These are phyloP conservation scores for Pristionchus entomophagus DNA, from an alignment of 2,888 invertebrate genomes.

Conservation along the genomic window DNA sequence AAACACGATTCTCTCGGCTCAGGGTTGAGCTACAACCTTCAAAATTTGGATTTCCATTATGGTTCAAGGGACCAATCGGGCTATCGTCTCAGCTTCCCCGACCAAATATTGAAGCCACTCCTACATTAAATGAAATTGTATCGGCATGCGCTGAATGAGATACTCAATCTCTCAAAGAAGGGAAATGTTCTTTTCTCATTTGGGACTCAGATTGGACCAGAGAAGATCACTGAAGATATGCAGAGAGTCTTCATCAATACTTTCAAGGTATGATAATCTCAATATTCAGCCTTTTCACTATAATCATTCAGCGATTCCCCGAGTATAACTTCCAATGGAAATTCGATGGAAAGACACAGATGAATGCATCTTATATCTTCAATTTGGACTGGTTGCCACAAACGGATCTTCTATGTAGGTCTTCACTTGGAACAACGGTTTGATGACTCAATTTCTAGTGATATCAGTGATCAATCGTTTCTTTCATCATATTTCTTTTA, in stretches of 20 bases:
- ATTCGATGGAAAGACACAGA: conserved; percentile 1
- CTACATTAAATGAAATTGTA: background rate
- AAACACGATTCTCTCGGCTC: too few species aligned
- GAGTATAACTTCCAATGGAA: conserved; percentile 48
- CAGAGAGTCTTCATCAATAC: background rate
- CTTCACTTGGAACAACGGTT: too few species aligned
- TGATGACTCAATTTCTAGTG: too few species aligned
- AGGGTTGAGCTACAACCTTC: too few species aligned
- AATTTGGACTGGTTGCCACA: conserved; percentile 66
- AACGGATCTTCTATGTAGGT: conserved; percentile 63
- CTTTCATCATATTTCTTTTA: too few species aligned
- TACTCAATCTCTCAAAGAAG: conserved; percentile 45
- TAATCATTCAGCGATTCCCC: conserved; percentile 23
- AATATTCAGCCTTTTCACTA: background rate
- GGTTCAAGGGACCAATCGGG: too few species aligned
- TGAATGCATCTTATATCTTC: conserved; percentile 56
- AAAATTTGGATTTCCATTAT: too few species aligned
- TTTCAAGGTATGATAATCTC: background rate
- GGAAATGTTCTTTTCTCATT: conserved; percentile 65
- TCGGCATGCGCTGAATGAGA: conserved; percentile 48
- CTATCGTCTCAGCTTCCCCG: too few species aligned
- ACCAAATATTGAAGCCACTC: too few species aligned
- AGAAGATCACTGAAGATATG: background rate
- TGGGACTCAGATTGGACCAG: conserved; percentile 58
- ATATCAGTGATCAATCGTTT: background rate